Evolutionary conservation across 2,888 invertebrate species (phyloP), one percentile per base, ranked within the genome.

Genomic region (Deilephila porcellus): DNA sequence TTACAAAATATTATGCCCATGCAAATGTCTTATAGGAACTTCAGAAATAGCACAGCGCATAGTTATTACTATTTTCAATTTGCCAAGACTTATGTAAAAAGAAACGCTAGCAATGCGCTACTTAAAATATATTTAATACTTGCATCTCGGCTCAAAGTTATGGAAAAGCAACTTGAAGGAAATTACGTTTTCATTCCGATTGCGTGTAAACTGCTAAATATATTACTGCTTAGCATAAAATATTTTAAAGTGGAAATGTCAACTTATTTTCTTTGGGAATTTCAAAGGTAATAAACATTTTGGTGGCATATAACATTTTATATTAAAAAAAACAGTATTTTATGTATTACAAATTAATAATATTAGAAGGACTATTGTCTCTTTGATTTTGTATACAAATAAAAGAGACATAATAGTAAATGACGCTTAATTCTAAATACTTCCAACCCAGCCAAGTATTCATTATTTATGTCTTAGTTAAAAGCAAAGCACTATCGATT

Each of bases 401-500:
- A 11, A 45, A 45, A 45, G 2, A 11, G 11, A 11, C 45, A 45
- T 8, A 11, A 45, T 1, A 45, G 8, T 11, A 45, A 3, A 45
- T 45, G 2, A 14, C 3, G 45, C 45, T 45, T 45, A 45, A 45
- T 11, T 45, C 11, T 11, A 45, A 45, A 45, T 45, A 45, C 11
- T 14, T 14, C 45, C 8, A 37, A 7, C 37, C 8, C 8, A 8
- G 0, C 11, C 45, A 45, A 45, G 45, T 45, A 11, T 45, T 14
- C 45, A 14, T 45, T 45, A 45, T 45, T 45, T 14, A 45, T 45
- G 45, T 45, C 2, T 45, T 45, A 45, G 45, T 62, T 72, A 52
- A 62, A 63, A 45, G 14, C 45, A 71, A 56, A 34, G 56, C 71
- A 70, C 71, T 71, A 63, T 56, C 70, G 73, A 73, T 73, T 63